These are phyloP conservation scores for Gymnogyps californianus DNA, from an alignment of 2,113 vertebrate species.

Conservation along the genomic window DNA sequence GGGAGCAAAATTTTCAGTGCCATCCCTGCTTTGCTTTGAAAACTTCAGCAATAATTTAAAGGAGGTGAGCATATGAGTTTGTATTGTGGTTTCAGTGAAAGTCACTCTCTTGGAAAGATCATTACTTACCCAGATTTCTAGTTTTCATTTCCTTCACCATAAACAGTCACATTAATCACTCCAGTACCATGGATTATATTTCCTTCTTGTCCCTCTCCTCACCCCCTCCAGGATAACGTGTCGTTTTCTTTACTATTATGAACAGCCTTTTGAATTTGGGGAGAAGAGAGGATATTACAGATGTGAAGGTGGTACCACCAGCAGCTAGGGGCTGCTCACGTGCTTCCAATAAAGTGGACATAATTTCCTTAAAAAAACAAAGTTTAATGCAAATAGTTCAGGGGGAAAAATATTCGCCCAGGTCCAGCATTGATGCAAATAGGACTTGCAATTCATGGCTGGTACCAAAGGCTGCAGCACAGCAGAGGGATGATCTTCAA, in stretches of 20 bases:
- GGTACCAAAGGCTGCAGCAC: background rate
- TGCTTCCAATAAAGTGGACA: background rate
- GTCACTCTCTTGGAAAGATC: constrained; percentile 56
- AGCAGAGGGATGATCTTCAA: background rate
- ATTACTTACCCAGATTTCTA: constrained; percentile 65
- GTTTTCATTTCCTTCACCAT: constrained; percentile 69
- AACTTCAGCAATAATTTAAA: constrained; percentile 48
- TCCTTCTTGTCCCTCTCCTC: background rate
- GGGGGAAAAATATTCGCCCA: background rate
- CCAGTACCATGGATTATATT: constrained; percentile 34
- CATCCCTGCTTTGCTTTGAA: constrained; percentile 21
- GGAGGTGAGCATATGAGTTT: constrained; percentile 33
- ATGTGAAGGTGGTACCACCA: background rate
- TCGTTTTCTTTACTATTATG: background rate
- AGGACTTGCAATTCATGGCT: background rate
- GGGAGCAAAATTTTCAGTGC: background rate
- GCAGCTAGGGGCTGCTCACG: background rate
- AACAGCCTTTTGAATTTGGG: constrained; percentile 9
- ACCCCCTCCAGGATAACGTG: background rate
- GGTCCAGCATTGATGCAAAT: background rate
- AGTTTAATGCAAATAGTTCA: background rate
- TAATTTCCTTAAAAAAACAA: background rate
- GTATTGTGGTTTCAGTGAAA: constrained; percentile 47
- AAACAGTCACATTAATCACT: constrained; percentile 64
- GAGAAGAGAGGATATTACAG: background rate